Evolutionary conservation across 2,888 invertebrate genomes (phyloP), one percentile per base, ranked within the genome.

Genomic region (Oligia fasciuncula): DNA sequence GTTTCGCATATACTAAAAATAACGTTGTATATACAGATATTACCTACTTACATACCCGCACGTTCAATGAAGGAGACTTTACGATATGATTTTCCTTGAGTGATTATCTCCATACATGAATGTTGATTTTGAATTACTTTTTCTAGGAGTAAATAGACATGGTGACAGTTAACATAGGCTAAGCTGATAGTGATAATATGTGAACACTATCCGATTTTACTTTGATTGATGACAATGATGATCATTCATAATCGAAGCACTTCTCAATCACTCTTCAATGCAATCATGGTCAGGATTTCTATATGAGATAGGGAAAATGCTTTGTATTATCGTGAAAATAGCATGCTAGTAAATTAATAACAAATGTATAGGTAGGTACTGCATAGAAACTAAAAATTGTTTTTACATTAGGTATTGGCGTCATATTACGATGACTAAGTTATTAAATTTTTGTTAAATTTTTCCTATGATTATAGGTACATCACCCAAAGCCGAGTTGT

Each of bases 181-280:
- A 1, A 57, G 14, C 70, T 79, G 81, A 85, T 29, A 29, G 29
- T 29, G 29, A 29, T 73, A 80, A 66, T 40, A 35, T 73, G 14
- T 81, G 14, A 54, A 54, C 62, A 85, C 14, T 73, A 73, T 80
- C 81, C 73, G 65, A 69, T 46, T 63, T 68, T 46, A 43, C 40
- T 54, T 69, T 81, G 81, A 85, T 85, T 66, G 85, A 82, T 85
- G 49, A 51, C 67, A 49, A 54, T 66, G 70, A 79, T 66, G 60
- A 78, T 62, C 11, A 70, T 40, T 57, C 62, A 67, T 54, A 63
- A 83, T 63, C 40, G 40, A 62, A 51, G 54, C 23, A 17, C 23
- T 40, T 79, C 49, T 72, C 72, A 63, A 72, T 72, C 63, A 73
- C n/a, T 80, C 13, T 29, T 57, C 69, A 46, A 43, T 29, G 14